These are phyloP conservation scores for Drosophila eugracilis DNA, from an alignment of 1,140 invertebrate genomes.

Conservation along the genomic window DNA sequence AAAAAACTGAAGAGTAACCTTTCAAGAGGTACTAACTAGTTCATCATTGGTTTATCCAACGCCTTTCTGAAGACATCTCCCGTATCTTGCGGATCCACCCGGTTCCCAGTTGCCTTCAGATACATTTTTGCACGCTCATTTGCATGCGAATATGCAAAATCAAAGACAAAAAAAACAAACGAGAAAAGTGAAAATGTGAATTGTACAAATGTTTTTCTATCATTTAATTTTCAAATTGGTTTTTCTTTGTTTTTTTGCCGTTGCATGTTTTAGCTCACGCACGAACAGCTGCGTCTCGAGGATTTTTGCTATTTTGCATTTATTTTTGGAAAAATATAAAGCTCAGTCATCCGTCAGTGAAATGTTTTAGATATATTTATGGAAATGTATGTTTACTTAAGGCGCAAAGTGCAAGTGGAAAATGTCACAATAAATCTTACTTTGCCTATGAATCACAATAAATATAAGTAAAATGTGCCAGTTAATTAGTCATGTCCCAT, in stretches of 20 bases:
- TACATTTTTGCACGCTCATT: slow-evolving; percentile 72
- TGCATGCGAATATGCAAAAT: slow-evolving; percentile 55
- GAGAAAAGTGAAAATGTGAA: slow-evolving; percentile 70
- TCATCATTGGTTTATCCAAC: not conserved
- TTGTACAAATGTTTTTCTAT: slow-evolving; percentile 58
- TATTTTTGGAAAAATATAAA: slow-evolving; percentile 12
- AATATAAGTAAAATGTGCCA: slow-evolving; percentile 19
- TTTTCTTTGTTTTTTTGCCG: slow-evolving; percentile 7
- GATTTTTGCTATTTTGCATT: slow-evolving; percentile 14
- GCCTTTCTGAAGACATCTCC: not conserved
- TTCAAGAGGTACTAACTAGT: slow-evolving; percentile 1
- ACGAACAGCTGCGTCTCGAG: slow-evolving; percentile 44
- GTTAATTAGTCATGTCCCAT: slow-evolving; percentile 46
- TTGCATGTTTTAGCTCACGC: slow-evolving; percentile 54
- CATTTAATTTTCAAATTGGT: slow-evolving; percentile 44
- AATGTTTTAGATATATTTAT: slow-evolving; percentile 3
- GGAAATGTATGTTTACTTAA: slow-evolving; percentile 42
- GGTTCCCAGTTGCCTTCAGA: slow-evolving; percentile 10
- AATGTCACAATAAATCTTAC: slow-evolving; percentile 10
- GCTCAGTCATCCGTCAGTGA: not conserved
- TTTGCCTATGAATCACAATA: slow-evolving; percentile 43
- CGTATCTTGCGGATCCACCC: slow-evolving; percentile 36
- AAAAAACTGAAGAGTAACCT: not conserved
- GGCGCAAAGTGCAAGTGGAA: slow-evolving; percentile 32
- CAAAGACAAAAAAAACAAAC: slow-evolving; percentile 14